phyloP scores from a whole-genome alignment of 2,113 vertebrate genomes.

The Phyllostomus hastatus region DNA sequence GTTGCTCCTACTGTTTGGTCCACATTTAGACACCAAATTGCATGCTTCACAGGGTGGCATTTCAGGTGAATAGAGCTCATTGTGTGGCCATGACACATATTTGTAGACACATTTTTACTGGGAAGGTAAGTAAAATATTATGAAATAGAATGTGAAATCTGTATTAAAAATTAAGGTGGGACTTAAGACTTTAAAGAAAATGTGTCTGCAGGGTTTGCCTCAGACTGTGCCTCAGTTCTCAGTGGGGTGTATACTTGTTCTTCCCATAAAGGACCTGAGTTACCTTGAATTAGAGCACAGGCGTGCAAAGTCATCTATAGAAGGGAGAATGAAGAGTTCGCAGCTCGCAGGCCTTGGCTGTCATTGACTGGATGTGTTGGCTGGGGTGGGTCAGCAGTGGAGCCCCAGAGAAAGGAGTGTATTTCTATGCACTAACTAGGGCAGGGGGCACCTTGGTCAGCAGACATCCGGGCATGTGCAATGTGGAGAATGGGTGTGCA shows the following conservation, averaged over 20 bases:
- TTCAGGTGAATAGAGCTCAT: neutral
- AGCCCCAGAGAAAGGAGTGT: neutral
- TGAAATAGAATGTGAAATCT: neutral
- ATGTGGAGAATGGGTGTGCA: too few species aligned
- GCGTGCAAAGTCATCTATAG: neutral
- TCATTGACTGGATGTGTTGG: neutral
- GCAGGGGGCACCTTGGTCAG: neutral
- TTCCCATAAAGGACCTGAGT: neutral
- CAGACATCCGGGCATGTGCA: rapidly evolving
- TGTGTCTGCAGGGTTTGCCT: neutral
- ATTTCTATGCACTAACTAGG: neutral
- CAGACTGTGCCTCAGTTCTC: neutral
- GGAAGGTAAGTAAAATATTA: neutral
- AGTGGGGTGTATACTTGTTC: neutral
- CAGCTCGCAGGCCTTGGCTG: neutral
- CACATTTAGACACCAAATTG: neutral
- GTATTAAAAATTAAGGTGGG: neutral
- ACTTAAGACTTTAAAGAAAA: neutral
- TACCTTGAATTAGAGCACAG: neutral
- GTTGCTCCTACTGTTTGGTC: neutral
- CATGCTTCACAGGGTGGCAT: too few species aligned
- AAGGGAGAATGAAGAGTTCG: neutral
- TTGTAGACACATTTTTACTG: neutral
- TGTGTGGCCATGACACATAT: neutral
- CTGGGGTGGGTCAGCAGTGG: neutral